phyloP scores from a whole-genome alignment of 2,888 invertebrate genomes.

The Melanostoma scalare region DNA sequence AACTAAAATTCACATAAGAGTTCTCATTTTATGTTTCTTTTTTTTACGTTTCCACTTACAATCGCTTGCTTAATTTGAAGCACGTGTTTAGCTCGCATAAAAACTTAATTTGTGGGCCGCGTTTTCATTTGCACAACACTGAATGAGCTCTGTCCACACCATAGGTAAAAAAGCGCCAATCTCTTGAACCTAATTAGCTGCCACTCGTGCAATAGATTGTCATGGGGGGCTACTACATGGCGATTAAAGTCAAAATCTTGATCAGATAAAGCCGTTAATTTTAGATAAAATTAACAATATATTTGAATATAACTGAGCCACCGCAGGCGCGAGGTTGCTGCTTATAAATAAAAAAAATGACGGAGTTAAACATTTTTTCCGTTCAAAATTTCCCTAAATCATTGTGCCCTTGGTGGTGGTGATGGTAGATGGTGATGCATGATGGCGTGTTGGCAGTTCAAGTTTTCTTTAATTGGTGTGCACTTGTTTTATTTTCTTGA shows the following conservation, averaged over 20 bases:
- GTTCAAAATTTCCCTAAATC: conserved; percentile 9
- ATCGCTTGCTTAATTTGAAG: conserved; percentile 41
- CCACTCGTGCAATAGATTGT: conserved; percentile 3
- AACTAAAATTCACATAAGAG: too few species aligned
- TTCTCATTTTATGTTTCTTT: too few species aligned
- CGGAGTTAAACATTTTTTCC: not conserved
- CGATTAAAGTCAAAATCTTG: conserved; percentile 54
- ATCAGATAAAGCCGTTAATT: conserved; percentile 65
- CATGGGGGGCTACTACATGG: conserved; percentile 18
- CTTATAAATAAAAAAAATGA: not conserved
- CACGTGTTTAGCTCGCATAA: conserved; percentile 63
- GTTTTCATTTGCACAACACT: conserved; percentile 33
- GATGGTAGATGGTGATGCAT: conserved; percentile 2
- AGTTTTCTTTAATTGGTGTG: conserved; percentile 1
- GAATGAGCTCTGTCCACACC: conserved; percentile 11
- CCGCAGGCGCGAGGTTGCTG: not conserved
- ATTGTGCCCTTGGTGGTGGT: conserved; percentile 13
- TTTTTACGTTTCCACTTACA: conserved; percentile 22
- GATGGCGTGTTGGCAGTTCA: not conserved
- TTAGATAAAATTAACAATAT: conserved; percentile 11
- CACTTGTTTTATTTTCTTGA: not conserved
- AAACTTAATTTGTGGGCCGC: conserved; percentile 53
- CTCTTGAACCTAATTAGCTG: conserved; percentile 25
- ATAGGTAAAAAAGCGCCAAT: conserved; percentile 33
- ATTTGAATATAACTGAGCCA: not conserved